Base-by-base conservation (phyloP, 2,113 vertebrate species). In the Dasyornis broadbenti region DNA sequence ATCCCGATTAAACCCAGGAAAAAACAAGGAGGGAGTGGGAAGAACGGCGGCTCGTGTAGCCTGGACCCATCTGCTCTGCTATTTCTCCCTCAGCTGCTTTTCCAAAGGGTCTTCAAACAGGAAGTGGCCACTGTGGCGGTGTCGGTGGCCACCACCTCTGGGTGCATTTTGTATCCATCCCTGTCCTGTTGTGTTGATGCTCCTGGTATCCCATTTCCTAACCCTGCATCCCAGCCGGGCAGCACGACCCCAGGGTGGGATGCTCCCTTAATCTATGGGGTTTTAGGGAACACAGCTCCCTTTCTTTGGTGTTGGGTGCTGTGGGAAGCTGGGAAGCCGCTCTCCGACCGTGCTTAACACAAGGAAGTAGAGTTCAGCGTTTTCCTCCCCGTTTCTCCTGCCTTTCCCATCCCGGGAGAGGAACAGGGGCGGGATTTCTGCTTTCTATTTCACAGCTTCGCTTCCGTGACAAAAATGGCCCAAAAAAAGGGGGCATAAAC, bases 41-140 rank as follows among this genome's bases (percentile, higher is more conserved):
- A 69, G 18, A 61, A 79, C 23, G 1, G 31, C 0, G 0, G 37
- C 73, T 92, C 0, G 1, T 15, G 1, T 1, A 35, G 81, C 39
- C 39, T 0, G 0, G 49, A 44, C 35, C 52, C n/a, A 53, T 70
- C 76, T 53, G 71, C 3, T 75, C 56, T 0, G 0, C 0, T 6
- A 30, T 35, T 86, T 73, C 37, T 44, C 0, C 0, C 50, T 37
- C 50, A 16, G 40, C 13, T 40, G 22, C 73, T 84, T 69, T 57
- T 69, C 78, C 40, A 37, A 2, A n/a, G n/a, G 28, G 11, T 7
- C 26, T 28, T 56, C 42, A n/a, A 56, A 15, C 0, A 3, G 0
- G 16, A 49, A 10, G 2, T 13, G 21, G 59, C 52, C 27, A 23
- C 65, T 1, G 1, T 0, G 13, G 10, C 0, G 15, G 20, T 16